Evolutionary conservation across 2,888 invertebrate species (phyloP).

Genomic region (Hydrotaea cyrtoneurina): DNA sequence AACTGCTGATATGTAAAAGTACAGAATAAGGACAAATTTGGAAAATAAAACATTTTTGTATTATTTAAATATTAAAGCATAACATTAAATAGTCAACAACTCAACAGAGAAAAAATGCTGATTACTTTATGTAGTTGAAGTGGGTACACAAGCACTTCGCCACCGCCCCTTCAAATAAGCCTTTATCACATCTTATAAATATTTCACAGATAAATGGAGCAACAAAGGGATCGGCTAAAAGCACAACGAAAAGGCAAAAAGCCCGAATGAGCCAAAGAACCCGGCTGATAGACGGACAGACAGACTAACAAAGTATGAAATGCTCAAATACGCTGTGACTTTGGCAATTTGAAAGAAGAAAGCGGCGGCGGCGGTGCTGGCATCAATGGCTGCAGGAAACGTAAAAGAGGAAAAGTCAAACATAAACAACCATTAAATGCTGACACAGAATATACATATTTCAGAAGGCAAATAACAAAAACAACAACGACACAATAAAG

Average conservation of each 20-base stretch:
- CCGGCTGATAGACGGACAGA: background rate
- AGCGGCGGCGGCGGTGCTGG: background rate
- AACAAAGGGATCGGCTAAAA: background rate
- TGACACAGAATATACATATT: slow-evolving; percentile 2
- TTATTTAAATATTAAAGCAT: slow-evolving; percentile 3
- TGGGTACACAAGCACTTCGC: background rate
- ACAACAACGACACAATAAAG: background rate
- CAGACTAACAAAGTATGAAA: background rate
- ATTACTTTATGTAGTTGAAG: slow-evolving; percentile 7
- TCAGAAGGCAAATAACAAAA: background rate
- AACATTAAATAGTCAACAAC: background rate
- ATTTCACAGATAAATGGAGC: slow-evolving; percentile 25
- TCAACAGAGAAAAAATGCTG: background rate
- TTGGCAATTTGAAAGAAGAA: background rate
- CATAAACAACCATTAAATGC: slow-evolving; percentile 13
- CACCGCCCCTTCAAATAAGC: background rate
- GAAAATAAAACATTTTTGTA: background rate
- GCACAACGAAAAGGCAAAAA: background rate
- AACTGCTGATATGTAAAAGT: too few relatives aligned
- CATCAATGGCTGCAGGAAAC: background rate
- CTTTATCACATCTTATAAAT: slow-evolving; percentile 29
- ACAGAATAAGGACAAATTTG: background rate
- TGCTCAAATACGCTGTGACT: background rate
- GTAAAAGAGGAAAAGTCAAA: background rate
- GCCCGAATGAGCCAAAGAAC: background rate